Base-by-base conservation (phyloP, 1,140 invertebrate species). In the Danaus plexippus region DNA sequence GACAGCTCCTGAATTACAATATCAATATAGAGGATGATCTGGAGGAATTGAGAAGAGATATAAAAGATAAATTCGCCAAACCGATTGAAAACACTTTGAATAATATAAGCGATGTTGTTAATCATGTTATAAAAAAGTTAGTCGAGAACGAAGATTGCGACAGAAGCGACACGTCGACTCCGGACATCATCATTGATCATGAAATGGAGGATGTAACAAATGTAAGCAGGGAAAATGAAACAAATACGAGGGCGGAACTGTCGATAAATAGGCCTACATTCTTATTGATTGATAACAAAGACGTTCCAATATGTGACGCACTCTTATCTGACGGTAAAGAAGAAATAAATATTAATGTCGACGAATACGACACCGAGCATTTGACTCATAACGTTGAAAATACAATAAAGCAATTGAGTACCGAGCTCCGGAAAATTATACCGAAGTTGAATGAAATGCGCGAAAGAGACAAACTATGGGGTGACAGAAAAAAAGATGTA, bases 271-370 rank as follows among this genome's bases (percentile, higher is more conserved):
- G 81, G 66, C 81, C 84, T 73, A 82, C 79, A 46, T 87, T 87
- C 80, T 72, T 87, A 67, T 66, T 77, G 46, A 73, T 87, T 65
- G 77, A 80, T 57, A 80, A 76, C 71, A 74, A 73, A 59, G 70
- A 73, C 9, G 71, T 80, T 50, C 88, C 87, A 73, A 85, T 89
- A 61, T 71, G 74, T 43, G 89, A 90, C 66, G 89, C 89, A 9
- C 80, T 88, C 59, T 70, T 90, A 54, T 90, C 89, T 10, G 85
- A 83, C 61, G 88, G 77, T 22, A 87, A 84, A 63, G 84, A 87
- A 63, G 84, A 83, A 73, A 83, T 87, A 44, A 77, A 77, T 70
- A 69, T 87, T 53, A 69, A 75, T 48, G 71, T 77, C 49, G 72
- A 67, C 55, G 80, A 85, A 48, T 84, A 81, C 52, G 75, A 87